phyloP scores from a whole-genome alignment of 1,140 invertebrate species.

The Tetraneura akinire region DNA sequence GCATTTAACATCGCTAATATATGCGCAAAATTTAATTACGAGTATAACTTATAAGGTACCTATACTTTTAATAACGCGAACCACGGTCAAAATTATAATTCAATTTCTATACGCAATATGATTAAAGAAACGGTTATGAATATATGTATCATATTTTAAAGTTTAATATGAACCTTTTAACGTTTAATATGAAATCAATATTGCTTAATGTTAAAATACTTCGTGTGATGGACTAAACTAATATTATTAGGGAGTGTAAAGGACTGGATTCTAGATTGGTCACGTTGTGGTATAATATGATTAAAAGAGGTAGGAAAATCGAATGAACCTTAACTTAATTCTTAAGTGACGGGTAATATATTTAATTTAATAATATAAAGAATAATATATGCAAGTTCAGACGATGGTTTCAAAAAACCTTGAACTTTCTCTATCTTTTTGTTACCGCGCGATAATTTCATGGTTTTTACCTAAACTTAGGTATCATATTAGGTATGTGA shows the following conservation, averaged over 20 bases:
- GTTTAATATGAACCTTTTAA: slow-evolving; percentile 6
- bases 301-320: slow-evolving; percentile 4
- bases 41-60: too few species aligned
- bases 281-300: neutral
- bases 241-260: neutral
- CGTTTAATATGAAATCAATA: slow-evolving; percentile 7
- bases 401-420: neutral
- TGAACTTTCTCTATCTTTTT: neutral
- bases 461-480: neutral
- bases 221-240: neutral
- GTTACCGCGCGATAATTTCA: neutral
- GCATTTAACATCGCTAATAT: too few species aligned
- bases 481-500: too few species aligned
- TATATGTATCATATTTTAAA: neutral
- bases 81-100: too few species aligned
- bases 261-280: neutral
- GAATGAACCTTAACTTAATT: too few species aligned
- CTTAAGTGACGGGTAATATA: neutral
- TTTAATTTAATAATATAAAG: neutral
- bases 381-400: neutral
- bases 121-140: neutral
- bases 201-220: neutral
- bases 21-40: too few species aligned
- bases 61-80: too few species aligned
- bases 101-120: neutral